A percentile compares a stretch with the other conserved stretches of the same genome.
Conservation (phyloP, 1,140 invertebrate species). For the Camponotus pennsylvanicus region DNA sequence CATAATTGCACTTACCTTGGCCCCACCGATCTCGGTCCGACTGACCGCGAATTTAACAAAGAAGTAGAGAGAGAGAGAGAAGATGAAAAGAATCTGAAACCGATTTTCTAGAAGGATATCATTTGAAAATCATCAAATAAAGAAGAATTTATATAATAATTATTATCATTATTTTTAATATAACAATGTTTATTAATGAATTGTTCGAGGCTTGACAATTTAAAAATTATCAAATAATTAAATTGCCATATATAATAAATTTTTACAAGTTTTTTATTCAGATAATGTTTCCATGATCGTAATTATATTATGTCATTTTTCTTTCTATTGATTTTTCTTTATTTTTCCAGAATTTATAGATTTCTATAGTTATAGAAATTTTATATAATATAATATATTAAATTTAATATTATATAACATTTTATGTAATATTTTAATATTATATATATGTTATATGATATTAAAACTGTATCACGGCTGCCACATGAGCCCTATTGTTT, state of each 20-base stretch:
- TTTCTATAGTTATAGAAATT: background rate
- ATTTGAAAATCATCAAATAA: background rate
- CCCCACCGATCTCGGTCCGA: constrained; percentile 17
- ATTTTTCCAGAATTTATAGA: background rate
- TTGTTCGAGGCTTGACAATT: too few species aligned
- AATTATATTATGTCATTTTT: background rate
- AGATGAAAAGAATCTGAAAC: background rate
- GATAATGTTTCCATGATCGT: background rate
- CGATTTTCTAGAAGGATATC: background rate
- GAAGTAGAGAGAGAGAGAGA: background rate
- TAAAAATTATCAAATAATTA: too few species aligned
- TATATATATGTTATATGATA: too few species aligned
- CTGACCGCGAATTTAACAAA: constrained; percentile 76
- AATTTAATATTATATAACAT: too few species aligned
- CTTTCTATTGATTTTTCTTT: background rate
- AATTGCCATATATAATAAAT: too few species aligned
- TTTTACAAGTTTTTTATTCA: too few species aligned
- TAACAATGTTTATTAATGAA: too few species aligned
- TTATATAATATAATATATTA: background rate
- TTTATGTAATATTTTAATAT: too few species aligned
- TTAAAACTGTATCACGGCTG: background rate
- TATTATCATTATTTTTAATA: background rate
- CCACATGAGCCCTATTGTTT: background rate
- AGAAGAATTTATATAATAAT: background rate
- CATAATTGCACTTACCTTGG: constrained; percentile 82